Conservation (phyloP, 2,888 invertebrate species). For the Rhaphigaster nebulosa region DNA sequence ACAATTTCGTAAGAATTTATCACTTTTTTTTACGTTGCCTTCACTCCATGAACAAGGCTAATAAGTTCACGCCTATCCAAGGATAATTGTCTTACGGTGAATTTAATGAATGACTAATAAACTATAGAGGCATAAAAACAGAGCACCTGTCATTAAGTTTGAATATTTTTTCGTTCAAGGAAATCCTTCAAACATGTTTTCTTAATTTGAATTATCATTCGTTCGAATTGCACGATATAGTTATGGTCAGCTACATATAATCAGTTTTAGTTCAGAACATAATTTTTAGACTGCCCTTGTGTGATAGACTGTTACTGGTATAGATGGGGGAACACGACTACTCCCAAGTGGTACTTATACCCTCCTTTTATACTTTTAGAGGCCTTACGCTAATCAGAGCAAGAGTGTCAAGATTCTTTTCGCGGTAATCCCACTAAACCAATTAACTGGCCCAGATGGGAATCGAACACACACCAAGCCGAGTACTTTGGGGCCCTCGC, state of each 20-base stretch:
- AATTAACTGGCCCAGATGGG: too few species aligned
- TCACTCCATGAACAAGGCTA: neutral
- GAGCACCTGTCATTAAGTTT: neutral
- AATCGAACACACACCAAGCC: too few species aligned
- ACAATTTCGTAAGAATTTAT: neutral
- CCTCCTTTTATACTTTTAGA: too few species aligned
- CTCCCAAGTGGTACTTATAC: too few species aligned
- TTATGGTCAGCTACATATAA: neutral
- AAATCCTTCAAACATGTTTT: neutral
- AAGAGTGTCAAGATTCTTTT: too few species aligned
- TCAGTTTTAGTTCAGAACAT: neutral
- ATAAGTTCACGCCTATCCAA: constrained; percentile 15
- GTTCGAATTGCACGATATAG: neutral
- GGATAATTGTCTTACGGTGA: neutral
- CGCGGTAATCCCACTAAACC: too few species aligned
- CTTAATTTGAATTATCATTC: neutral
- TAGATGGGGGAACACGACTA: too few species aligned
- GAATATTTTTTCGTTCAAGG: neutral
- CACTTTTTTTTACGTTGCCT: neutral
- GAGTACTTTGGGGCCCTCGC: too few species aligned
- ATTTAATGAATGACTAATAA: neutral
- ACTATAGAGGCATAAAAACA: neutral
- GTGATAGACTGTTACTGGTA: too few species aligned
- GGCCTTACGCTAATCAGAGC: too few species aligned
- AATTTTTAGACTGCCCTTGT: neutral